Evolutionary conservation across 2,113 vertebrate species (phyloP).

Genomic region (Oenanthe oenanthe): DNA sequence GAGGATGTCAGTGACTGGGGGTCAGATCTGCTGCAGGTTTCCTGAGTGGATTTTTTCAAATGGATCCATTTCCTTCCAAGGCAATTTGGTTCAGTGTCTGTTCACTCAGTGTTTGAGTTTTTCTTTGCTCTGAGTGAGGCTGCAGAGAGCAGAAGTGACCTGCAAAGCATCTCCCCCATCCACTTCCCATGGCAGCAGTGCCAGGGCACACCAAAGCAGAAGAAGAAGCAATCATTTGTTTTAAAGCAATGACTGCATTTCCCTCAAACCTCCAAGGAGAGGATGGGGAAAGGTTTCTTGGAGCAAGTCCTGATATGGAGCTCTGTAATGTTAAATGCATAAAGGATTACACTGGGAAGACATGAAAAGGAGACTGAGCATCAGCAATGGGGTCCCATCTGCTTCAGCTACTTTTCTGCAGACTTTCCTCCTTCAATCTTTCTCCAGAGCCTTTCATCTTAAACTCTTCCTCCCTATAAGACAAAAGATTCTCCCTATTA

Average conservation of each 20-base stretch:
- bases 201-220: neutral
- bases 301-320: neutral
- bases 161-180: neutral
- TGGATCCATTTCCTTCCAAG: neutral
- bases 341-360: neutral
- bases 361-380: neutral
- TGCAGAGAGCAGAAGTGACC: neutral
- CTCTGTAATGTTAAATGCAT: neutral
- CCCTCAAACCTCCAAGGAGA: neutral
- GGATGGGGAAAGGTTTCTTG: neutral
- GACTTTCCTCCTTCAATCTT: neutral
- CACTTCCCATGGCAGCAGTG: accelerated
- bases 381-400: neutral
- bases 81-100: neutral
- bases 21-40: neutral
- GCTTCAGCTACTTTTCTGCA: neutral
- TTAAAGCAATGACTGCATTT: neutral
- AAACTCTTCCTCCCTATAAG: neutral
- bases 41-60: neutral
- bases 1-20: neutral
- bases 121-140: neutral
- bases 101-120: neutral
- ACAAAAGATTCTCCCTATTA: neutral
- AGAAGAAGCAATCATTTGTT: neutral
- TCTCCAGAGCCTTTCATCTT: neutral